Base-by-base conservation (phyloP, 2,888 invertebrate species). In the Oeneis ivallda region DNA sequence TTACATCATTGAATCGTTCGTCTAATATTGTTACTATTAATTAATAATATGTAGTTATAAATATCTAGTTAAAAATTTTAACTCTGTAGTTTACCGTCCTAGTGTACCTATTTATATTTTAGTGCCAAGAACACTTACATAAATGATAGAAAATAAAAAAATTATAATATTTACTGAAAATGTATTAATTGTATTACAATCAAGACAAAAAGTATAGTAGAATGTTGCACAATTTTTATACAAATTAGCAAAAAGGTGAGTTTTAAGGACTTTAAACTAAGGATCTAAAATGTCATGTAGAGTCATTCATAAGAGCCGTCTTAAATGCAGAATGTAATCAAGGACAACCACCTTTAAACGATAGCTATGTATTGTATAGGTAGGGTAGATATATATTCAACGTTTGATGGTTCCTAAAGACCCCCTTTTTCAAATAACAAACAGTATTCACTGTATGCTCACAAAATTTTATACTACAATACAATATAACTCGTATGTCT, bases 61-160 rank as follows among this genome's bases (percentile, higher is more conserved):
- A 53, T 52, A 45, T 2, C 1, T 49, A 56, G 41, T 56, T 49
- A 8, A 50, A 60, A 11, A 11, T 41, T 60, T 53, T 10, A 37
- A 54, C 11, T 64, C 53, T 37, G 60, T 60, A 60, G 49, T 69
- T 72, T 70, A 76, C 78, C 79, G 79, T 79, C 79, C 79, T 75
- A 71, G 72, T 68, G 72, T 76, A 77, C 26, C 26, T 26, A 26
- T 26, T 66, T 45, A 32, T 58, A 49, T 61, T 47, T 71, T 75
- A 78, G 82, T 82, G 82, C 82, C 82, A 82, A 81, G 67, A 62
- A 56, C 49, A 59, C 37, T 62, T 62, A 65, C 47, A 47, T 49
- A 7, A 26, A 26, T n/a, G 26, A 47, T 54, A 52, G 50, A 13
- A 52, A 64, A 54, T 59, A 54, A 58, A 26, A n/a, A 54, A 65